These are phyloP conservation scores for Trichopria drosophilae DNA, from an alignment of 2,888 invertebrate genomes.

Conservation along the genomic window DNA sequence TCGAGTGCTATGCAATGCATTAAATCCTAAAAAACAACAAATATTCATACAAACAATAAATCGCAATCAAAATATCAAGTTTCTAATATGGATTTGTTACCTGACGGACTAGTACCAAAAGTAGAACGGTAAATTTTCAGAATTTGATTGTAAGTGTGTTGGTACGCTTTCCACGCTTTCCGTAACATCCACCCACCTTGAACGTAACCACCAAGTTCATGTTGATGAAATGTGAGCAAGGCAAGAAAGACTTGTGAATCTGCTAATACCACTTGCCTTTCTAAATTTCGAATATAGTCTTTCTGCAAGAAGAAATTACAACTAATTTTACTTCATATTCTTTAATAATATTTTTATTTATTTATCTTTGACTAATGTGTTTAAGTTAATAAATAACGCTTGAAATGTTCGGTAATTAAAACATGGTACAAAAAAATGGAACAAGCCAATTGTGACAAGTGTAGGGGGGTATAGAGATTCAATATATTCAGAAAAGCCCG, in stretches of 20 bases:
- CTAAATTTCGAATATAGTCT: slow-evolving; percentile 56
- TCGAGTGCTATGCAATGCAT: not conserved
- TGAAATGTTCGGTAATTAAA: too few species aligned
- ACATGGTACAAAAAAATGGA: too few species aligned
- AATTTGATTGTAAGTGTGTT: slow-evolving; percentile 66
- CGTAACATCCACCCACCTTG: slow-evolving; percentile 70
- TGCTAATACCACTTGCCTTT: slow-evolving; percentile 69
- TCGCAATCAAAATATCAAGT: too few species aligned
- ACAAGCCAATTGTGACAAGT: too few species aligned
- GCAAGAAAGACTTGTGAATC: slow-evolving; percentile 70
- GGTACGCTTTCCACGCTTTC: slow-evolving; percentile 72
- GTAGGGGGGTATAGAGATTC: too few species aligned
- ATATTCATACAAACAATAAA: too few species aligned
- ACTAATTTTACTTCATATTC: not conserved
- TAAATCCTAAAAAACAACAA: not conserved
- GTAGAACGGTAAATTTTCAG: slow-evolving; percentile 61
- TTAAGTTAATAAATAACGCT: too few species aligned
- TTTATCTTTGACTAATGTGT: too few species aligned
- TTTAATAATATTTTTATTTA: not conserved
- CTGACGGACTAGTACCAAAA: slow-evolving; percentile 54
- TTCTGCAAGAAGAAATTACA: slow-evolving; percentile 40
- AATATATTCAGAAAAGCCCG: too few species aligned
- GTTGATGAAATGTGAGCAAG: slow-evolving; percentile 67
- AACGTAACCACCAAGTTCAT: slow-evolving; percentile 67
- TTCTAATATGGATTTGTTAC: too few species aligned